A percentile compares a stretch with the other conserved stretches of the same genome.
Conservation (phyloP, 2,888 invertebrate genomes). For the Brachyptera putata region DNA sequence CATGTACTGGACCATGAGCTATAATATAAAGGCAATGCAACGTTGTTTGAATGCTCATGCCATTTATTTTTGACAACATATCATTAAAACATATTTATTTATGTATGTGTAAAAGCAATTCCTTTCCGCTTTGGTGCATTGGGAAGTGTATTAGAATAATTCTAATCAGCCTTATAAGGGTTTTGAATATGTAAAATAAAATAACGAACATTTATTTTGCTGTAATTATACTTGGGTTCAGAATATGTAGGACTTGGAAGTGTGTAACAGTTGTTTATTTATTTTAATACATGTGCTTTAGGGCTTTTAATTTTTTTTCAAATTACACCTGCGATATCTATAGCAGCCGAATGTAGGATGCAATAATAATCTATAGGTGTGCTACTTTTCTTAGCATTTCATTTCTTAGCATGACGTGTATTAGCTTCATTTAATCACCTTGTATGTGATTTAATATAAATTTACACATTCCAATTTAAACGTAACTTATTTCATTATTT, state of each 20-base stretch:
- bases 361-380: too few relatives aligned
- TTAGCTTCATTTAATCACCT: too few relatives aligned
- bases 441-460: too few relatives aligned
- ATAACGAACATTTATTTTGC: background rate
- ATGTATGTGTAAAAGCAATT: constrained; percentile 13
- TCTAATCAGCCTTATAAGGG: background rate
- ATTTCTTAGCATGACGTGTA: too few relatives aligned
- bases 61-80: constrained; percentile 21
- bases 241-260: background rate
- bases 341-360: background rate
- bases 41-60: background rate
- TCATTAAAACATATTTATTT: constrained; percentile 18
- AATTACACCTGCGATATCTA: background rate
- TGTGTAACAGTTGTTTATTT: background rate
- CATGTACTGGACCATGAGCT: background rate
- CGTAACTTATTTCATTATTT: too few relatives aligned
- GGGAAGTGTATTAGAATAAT: background rate
- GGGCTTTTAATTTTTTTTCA: too few relatives aligned
- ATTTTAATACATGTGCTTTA: too few relatives aligned
- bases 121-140: constrained; percentile 16
- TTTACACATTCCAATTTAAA: too few relatives aligned
- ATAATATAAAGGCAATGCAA: background rate
- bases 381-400: too few relatives aligned
- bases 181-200: background rate
- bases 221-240: background rate